These are phyloP conservation scores for Diprion similis DNA, from an alignment of 1,140 invertebrate species.

Conservation along the genomic window DNA sequence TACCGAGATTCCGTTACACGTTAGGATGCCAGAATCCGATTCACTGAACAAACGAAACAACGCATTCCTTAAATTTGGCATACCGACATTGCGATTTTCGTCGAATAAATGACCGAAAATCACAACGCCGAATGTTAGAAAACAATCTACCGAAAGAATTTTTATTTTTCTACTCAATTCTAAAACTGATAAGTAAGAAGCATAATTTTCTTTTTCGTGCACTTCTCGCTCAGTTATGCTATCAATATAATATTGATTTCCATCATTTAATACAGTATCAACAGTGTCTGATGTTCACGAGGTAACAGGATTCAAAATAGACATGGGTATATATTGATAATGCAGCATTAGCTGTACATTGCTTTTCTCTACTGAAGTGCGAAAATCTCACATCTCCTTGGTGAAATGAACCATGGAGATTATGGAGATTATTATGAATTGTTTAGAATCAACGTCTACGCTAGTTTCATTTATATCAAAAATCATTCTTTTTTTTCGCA, in stretches of 20 bases:
- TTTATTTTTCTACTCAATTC: background rate
- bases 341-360: background rate
- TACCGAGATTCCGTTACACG: background rate
- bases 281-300: background rate
- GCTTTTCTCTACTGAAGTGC: background rate
- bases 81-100: background rate
- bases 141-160: background rate
- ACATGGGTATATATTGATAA: background rate
- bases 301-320: background rate
- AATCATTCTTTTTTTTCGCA: too few species aligned
- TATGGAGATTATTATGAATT: too few species aligned
- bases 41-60: background rate
- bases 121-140: background rate
- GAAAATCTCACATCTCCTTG: background rate
- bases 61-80: background rate
- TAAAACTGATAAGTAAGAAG: background rate
- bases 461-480: too few species aligned
- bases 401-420: constrained; percentile 2
- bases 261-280: background rate
- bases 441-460: too few species aligned
- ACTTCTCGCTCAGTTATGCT: background rate
- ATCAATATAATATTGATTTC: background rate
- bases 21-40: background rate
- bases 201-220: background rate
- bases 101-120: background rate